Percentiles rank a stretch among this genome's conserved stretches.
Conservation (phyloP, 2,888 invertebrate species). For the Allophyes oxyacanthae region DNA sequence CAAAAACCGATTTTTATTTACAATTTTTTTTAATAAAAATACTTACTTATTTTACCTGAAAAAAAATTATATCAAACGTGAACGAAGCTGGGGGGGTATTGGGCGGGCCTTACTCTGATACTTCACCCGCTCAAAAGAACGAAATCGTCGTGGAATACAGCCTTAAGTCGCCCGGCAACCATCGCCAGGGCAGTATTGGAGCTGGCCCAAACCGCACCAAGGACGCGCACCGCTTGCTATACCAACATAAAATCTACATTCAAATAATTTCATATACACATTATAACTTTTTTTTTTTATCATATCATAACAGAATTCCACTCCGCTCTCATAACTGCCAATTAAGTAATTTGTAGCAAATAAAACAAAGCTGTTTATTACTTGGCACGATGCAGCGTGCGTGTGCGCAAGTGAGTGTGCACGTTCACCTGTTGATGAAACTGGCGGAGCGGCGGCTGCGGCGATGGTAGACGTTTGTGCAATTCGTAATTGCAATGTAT, state of each 20-base stretch:
- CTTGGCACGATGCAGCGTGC: slow-evolving; percentile 1
- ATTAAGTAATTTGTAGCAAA: slow-evolving; percentile 32
- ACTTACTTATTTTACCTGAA: too few species aligned
- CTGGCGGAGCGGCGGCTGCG: not conserved
- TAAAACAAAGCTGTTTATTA: slow-evolving; percentile 26
- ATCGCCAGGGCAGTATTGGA: too few species aligned
- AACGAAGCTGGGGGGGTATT: too few species aligned
- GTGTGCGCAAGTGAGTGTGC: not conserved
- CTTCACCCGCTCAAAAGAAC: too few species aligned
- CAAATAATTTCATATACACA: slow-evolving; percentile 1
- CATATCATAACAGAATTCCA: slow-evolving; percentile 4
- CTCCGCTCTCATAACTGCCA: slow-evolving; percentile 30
- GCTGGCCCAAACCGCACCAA: too few species aligned
- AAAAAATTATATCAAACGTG: too few species aligned
- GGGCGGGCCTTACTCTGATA: too few species aligned
- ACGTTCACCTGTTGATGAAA: slow-evolving; percentile 49
- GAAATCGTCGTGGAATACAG: too few species aligned
- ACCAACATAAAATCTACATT: not conserved
- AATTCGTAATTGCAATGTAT: slow-evolving; percentile 19
- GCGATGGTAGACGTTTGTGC: slow-evolving; percentile 25
- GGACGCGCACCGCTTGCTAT: too few species aligned
- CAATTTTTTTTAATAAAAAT: too few species aligned
- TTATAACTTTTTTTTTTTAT: slow-evolving; percentile 5
- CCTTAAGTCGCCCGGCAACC: too few species aligned
- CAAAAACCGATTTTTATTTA: too few species aligned